phyloP scores from a whole-genome alignment of 2,888 invertebrate genomes.

The Xylophagus ater region DNA sequence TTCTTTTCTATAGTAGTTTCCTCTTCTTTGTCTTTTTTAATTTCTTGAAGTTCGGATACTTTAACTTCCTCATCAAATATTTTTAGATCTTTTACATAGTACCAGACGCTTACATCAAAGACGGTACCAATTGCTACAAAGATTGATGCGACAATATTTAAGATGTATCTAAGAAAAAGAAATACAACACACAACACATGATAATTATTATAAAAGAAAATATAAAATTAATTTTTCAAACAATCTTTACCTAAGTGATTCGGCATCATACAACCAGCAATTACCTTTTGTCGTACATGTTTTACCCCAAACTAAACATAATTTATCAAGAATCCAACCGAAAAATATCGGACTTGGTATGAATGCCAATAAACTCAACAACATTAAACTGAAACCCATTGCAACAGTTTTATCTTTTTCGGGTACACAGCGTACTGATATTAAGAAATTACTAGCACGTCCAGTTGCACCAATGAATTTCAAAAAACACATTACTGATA shows the following conservation, averaged over 20 bases:
- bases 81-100: constrained; percentile 54
- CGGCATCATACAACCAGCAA: constrained; percentile 63
- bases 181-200: background rate
- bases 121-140: constrained; percentile 53
- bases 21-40: constrained; percentile 33
- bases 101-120: constrained; percentile 57
- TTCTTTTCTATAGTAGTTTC: constrained; percentile 34
- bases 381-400: constrained; percentile 56
- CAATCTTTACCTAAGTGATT: constrained; percentile 39
- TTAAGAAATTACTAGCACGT: constrained; percentile 51
- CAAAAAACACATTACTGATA: constrained; percentile 45
- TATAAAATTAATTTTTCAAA: background rate
- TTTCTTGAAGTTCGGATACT: constrained; percentile 31
- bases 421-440: constrained; percentile 54
- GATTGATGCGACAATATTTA: constrained; percentile 54
- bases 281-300: constrained; percentile 58
- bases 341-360: constrained; percentile 68
- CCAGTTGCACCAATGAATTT: constrained; percentile 50
- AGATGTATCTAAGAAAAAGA: constrained; percentile 40
- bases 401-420: constrained; percentile 62
- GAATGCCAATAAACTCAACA: constrained; percentile 59
- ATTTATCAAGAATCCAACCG: constrained; percentile 52
- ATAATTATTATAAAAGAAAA: background rate
- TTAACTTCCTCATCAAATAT: constrained; percentile 53
- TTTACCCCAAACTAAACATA: constrained; percentile 63